These are phyloP conservation scores for Oncorhynchus mykiss DNA, from an alignment of 2,113 vertebrate species.

Conservation along the genomic window DNA sequence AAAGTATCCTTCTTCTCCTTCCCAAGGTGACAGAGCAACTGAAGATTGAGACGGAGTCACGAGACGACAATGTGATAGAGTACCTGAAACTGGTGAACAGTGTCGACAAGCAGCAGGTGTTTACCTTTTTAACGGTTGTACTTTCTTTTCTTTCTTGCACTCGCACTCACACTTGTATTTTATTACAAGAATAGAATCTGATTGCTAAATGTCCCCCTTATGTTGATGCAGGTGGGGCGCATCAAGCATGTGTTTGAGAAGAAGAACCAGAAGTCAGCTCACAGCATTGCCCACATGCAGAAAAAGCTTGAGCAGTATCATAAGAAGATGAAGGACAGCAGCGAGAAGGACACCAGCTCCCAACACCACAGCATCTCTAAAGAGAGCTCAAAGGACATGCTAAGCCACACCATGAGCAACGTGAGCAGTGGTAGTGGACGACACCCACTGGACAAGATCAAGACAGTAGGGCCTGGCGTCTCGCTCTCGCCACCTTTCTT, in stretches of 20 bases:
- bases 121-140: no score
- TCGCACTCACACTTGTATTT: no score
- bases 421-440: slow-evolving; percentile 88
- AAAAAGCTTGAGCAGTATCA: slow-evolving; percentile 96
- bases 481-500: slow-evolving; percentile 87
- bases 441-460: slow-evolving; percentile 88
- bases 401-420: slow-evolving; percentile 58
- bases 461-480: slow-evolving; percentile 88
- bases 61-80: slow-evolving; percentile 91
- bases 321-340: slow-evolving; percentile 88
- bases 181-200: no score
- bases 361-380: slow-evolving; percentile 68
- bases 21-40: slow-evolving; percentile 90
- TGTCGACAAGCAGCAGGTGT: slow-evolving; percentile 89
- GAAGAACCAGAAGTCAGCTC: slow-evolving; percentile 95
- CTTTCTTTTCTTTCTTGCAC: no score
- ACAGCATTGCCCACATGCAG: slow-evolving; percentile 92
- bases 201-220: no score
- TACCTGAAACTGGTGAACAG: slow-evolving; percentile 95
- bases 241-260: slow-evolving; percentile 98
- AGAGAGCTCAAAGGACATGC: slow-evolving; percentile 87
- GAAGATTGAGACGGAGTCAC: slow-evolving; percentile 91
- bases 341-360: slow-evolving; percentile 62
- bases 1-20: no score
- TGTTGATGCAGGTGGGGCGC: slow-evolving; percentile 74